Percentiles rank a stretch among this genome's conserved stretches.
Evolutionary conservation across 2,797 vertebrate species (phyloP).

Genomic region (Sebastes kiyomatsui): DNA sequence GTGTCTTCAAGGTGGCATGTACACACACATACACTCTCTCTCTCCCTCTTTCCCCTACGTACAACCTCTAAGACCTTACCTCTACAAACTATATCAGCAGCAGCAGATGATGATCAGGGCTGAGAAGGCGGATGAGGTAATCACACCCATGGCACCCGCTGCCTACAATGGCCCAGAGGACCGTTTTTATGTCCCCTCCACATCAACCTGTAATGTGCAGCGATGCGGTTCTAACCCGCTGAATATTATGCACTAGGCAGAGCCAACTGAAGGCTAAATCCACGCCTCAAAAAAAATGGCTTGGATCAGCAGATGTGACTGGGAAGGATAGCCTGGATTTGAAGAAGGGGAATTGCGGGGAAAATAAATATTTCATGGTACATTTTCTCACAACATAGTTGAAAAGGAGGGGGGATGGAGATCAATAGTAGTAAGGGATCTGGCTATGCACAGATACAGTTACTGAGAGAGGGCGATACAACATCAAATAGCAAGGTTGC

Average conservation of each 20-base stretch:
- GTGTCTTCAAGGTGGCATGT: neutral
- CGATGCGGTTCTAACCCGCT: conserved; percentile 40
- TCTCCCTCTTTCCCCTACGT: neutral
- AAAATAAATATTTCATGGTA: conserved; percentile 70
- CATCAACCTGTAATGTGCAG: conserved; percentile 62
- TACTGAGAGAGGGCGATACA: conserved; percentile 8
- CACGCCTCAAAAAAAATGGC: conserved; percentile 39
- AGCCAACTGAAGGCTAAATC: conserved; percentile 46
- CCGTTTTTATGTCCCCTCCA: conserved; percentile 41
- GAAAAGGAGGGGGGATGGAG: conserved; percentile 36
- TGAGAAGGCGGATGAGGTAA: conserved; percentile 20
- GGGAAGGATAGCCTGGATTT: conserved; percentile 47
- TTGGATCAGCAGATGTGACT: conserved; percentile 69
- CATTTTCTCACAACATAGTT: conserved; percentile 51
- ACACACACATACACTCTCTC: neutral
- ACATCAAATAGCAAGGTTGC: conserved; percentile 10
- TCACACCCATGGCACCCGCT: conserved; percentile 16
- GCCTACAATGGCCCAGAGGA: conserved; percentile 15
- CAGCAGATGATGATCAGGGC: conserved; percentile 23
- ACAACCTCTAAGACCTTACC: neutral
- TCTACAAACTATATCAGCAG: conserved; percentile 1
- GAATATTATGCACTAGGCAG: conserved; percentile 47
- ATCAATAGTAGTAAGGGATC: conserved; percentile 57
- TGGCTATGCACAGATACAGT: conserved; percentile 42
- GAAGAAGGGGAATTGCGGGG: conserved; percentile 25